These are phyloP conservation scores for Dufourea novaeangliae DNA, from an alignment of 1,140 invertebrate genomes.

Conservation along the genomic window DNA sequence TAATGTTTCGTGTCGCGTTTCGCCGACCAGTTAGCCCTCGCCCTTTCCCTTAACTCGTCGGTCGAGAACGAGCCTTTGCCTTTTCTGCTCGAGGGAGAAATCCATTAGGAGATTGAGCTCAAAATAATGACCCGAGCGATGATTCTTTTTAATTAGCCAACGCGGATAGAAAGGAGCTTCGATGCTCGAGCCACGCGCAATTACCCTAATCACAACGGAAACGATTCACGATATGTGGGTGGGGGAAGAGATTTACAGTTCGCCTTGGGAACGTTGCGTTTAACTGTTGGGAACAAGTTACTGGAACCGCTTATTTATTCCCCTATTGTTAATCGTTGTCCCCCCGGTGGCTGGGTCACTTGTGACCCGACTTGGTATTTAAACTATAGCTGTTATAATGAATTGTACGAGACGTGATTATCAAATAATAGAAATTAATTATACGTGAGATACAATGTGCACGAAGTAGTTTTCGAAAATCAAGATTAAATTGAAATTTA, in stretches of 20 bases:
- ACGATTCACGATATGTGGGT: neutral
- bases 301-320: neutral
- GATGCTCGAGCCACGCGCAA: neutral
- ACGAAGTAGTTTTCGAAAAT: too few relatives aligned
- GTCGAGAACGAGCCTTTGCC: neutral
- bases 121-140: slow-evolving; percentile 33
- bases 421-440: too few relatives aligned
- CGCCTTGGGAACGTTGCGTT: neutral
- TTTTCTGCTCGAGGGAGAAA: slow-evolving; percentile 12
- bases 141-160: slow-evolving; percentile 38
- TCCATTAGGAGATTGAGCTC: slow-evolving; percentile 54
- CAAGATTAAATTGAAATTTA: too few relatives aligned
- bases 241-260: neutral
- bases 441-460: too few relatives aligned
- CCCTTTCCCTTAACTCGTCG: neutral
- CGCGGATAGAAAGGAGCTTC: neutral
- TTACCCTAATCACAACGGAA: slow-evolving; percentile 29
- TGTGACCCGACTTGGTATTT: neutral
- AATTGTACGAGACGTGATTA: too few relatives aligned
- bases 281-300: neutral
- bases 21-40: neutral
- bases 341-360: neutral
- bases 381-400: too few relatives aligned
- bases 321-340: neutral
- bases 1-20: slow-evolving; percentile 14